Evolutionary conservation across 2,888 invertebrate species (phyloP).

Genomic region (Drosophila subquinaria): DNA sequence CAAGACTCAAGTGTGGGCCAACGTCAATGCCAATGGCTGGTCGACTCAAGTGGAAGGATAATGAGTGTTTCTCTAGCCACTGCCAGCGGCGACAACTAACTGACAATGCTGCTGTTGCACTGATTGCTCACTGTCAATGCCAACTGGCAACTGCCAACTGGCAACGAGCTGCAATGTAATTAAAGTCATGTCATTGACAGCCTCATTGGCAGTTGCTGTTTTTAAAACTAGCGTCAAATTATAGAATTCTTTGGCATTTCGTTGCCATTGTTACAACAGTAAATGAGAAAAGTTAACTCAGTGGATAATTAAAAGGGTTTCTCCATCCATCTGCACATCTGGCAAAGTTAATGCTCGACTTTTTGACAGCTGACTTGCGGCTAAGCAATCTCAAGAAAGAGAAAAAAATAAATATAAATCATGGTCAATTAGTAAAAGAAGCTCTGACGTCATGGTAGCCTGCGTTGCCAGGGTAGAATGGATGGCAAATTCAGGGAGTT

Average conservation of each 20-base stretch:
- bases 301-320: conserved; percentile 64
- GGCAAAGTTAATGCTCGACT: conserved; percentile 29
- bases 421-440: conserved; percentile 64
- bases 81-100: conserved; percentile 36
- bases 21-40: conserved; percentile 55
- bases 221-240: conserved; percentile 41
- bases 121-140: conserved; percentile 55
- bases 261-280: conserved; percentile 37
- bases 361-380: conserved; percentile 69
- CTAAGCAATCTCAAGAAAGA: conserved; percentile 47
- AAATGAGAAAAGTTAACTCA: conserved; percentile 59
- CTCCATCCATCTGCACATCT: conserved; percentile 6
- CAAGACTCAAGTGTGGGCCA: conserved; percentile 42
- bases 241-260: not conserved
- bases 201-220: conserved; percentile 40
- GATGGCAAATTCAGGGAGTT: not conserved
- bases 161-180: conserved; percentile 67
- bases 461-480: conserved; percentile 12
- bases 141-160: conserved; percentile 19
- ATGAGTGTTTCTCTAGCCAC: conserved; percentile 52
- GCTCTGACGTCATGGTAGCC: conserved; percentile 50
- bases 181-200: conserved; percentile 76
- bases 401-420: conserved; percentile 68
- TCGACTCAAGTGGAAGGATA: conserved; percentile 72
- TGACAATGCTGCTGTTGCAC: conserved; percentile 25